These are phyloP conservation scores for Trematocara caparti DNA, from an alignment of 2,797 vertebrate species.

Conservation along the genomic window DNA sequence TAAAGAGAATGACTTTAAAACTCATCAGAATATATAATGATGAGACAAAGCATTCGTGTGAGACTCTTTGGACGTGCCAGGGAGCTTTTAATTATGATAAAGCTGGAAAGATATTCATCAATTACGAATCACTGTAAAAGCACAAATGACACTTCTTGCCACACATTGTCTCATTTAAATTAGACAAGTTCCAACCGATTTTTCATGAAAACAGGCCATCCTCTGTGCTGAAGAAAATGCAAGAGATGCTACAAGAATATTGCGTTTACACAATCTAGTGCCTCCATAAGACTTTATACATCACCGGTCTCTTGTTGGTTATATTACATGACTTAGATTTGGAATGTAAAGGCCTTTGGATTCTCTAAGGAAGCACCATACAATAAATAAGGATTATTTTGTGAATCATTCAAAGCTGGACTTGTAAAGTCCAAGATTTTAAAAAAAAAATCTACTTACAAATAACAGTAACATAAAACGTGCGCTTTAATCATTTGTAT, in stretches of 20 bases:
- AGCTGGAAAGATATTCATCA: neutral
- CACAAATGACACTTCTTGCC: neutral
- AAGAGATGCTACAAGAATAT: neutral
- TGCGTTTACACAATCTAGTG: neutral
- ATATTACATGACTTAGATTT: neutral
- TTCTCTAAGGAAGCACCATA: neutral
- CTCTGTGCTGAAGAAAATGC: neutral
- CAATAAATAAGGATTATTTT: neutral
- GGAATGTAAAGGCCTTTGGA: neutral
- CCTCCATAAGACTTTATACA: neutral
- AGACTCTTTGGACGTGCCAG: neutral
- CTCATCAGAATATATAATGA: neutral
- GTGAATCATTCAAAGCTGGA: neutral
- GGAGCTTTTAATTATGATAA: neutral
- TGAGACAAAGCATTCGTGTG: neutral
- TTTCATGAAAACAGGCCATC: neutral
- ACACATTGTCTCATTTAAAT: neutral
- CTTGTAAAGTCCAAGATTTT: neutral
- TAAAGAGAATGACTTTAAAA: neutral
- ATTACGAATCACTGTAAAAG: neutral
- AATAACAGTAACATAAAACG: neutral
- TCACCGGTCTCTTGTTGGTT: neutral
- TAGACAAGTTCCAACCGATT: neutral
- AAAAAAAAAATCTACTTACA: neutral
- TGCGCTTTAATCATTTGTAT: neutral